These are phyloP conservation scores for Himalopsyche kuldschensis DNA, from an alignment of 2,888 invertebrate species.

Conservation along the genomic window DNA sequence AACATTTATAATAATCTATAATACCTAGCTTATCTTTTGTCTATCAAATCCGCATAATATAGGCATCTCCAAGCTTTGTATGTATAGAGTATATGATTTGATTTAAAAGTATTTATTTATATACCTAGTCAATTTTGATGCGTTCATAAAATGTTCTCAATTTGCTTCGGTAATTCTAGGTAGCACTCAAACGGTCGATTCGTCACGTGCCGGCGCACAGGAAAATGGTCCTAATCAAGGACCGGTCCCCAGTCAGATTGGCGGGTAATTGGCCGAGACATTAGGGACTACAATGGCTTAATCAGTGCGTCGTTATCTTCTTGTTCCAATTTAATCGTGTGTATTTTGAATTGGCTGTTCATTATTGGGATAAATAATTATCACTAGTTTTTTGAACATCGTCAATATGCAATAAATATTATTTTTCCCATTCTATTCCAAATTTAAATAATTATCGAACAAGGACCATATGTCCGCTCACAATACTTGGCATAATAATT, in stretches of 20 bases:
- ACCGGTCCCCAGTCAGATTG: constrained; percentile 1
- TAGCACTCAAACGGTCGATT: constrained; percentile 32
- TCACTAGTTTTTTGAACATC: background rate
- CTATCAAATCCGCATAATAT: too few relatives aligned
- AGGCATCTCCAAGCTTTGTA: too few relatives aligned
- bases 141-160: constrained; percentile 1
- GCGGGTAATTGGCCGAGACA: constrained; percentile 34
- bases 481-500: too few relatives aligned
- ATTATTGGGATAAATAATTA: background rate
- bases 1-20: too few relatives aligned
- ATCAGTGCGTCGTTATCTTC: constrained; percentile 36
- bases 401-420: too few relatives aligned
- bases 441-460: background rate
- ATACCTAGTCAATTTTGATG: background rate
- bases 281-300: constrained; percentile 38
- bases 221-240: constrained; percentile 36
- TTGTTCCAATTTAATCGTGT: constrained; percentile 11
- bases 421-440: too few relatives aligned
- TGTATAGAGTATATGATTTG: too few relatives aligned
- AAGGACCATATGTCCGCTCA: too few relatives aligned
- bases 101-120: constrained; percentile 21
- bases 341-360: background rate
- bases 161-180: constrained; percentile 24
- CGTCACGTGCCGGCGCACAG: constrained; percentile 33
- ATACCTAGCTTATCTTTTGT: too few relatives aligned